Conservation (phyloP, 2,797 vertebrate genomes). For the Cuniculus paca region DNA sequence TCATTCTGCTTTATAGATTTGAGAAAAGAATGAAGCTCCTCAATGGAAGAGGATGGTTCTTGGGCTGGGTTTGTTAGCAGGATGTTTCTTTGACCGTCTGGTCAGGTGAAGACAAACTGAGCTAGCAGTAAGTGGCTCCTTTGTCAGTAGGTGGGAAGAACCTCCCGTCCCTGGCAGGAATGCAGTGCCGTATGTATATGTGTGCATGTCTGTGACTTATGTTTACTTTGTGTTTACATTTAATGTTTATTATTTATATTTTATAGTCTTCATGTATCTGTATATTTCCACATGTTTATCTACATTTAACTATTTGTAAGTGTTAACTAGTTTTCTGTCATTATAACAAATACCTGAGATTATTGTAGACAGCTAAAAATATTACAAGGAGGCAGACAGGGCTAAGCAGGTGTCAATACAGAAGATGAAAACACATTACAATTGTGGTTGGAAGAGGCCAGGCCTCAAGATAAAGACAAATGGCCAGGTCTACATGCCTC, state of each 20-base stretch:
- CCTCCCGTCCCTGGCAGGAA: no score
- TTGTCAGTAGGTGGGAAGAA: not conserved
- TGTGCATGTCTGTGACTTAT: not conserved
- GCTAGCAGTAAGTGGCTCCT: not conserved
- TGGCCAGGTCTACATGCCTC: no score
- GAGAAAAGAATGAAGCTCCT: not conserved
- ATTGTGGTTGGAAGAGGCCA: no score
- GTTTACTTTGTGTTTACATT: not conserved
- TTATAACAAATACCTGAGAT: not conserved
- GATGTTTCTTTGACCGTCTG: not conserved
- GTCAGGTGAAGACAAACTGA: not conserved
- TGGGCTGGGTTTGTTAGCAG: not conserved
- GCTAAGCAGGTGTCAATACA: no score
- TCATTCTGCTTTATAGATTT: not conserved
- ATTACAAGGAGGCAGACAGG: no score
- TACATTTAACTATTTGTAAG: not conserved
- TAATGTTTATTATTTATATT: not conserved
- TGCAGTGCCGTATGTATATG: not conserved
- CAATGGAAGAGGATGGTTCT: not conserved
- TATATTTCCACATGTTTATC: not conserved
- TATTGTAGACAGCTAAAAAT: no score
- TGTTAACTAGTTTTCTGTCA: not conserved
- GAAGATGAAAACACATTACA: no score
- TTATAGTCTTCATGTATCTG: not conserved
- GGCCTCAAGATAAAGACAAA: no score